phyloP scores from a whole-genome alignment of 2,113 vertebrate species.

The Paraplagusia blochii region DNA sequence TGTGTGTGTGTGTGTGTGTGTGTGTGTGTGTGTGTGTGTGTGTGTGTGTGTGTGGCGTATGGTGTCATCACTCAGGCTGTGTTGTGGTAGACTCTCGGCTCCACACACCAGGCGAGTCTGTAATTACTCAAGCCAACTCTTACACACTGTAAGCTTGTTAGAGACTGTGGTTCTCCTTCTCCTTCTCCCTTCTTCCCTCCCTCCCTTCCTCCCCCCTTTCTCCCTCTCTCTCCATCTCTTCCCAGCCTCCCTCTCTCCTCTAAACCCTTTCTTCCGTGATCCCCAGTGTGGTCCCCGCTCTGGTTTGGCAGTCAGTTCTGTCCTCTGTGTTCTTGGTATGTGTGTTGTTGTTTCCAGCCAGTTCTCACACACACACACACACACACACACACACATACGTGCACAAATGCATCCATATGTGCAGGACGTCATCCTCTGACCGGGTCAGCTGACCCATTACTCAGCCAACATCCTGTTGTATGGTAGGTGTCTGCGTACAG shows the following conservation, averaged over 20 bases:
- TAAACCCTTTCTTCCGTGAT: slow-evolving; percentile 57
- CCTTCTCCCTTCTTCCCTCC: not conserved
- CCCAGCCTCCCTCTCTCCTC: slow-evolving; percentile 13
- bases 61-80: slow-evolving; percentile 71
- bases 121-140: slow-evolving; percentile 70
- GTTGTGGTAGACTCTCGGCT: slow-evolving; percentile 78
- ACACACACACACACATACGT: slow-evolving; percentile 16
- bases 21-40: slow-evolving; percentile 13
- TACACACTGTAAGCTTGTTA: slow-evolving; percentile 61
- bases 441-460: too few relatives aligned
- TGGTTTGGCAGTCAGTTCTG: slow-evolving; percentile 60
- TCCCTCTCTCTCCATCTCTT: slow-evolving; percentile 6
- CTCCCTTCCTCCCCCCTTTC: slow-evolving; percentile 7
- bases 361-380: slow-evolving; percentile 19
- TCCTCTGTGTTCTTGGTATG: slow-evolving; percentile 62
- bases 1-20: slow-evolving; percentile 6
- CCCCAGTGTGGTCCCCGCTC: slow-evolving; percentile 56
- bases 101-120: slow-evolving; percentile 72
- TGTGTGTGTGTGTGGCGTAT: slow-evolving; percentile 45
- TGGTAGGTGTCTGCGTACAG: too few relatives aligned
- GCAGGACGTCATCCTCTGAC: too few relatives aligned
- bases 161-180: slow-evolving; percentile 45
- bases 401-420: too few relatives aligned
- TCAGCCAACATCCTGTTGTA: too few relatives aligned
- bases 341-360: slow-evolving; percentile 37